Base-by-base conservation (phyloP, 2,888 invertebrate species). In the Pseudoips prasinana region DNA sequence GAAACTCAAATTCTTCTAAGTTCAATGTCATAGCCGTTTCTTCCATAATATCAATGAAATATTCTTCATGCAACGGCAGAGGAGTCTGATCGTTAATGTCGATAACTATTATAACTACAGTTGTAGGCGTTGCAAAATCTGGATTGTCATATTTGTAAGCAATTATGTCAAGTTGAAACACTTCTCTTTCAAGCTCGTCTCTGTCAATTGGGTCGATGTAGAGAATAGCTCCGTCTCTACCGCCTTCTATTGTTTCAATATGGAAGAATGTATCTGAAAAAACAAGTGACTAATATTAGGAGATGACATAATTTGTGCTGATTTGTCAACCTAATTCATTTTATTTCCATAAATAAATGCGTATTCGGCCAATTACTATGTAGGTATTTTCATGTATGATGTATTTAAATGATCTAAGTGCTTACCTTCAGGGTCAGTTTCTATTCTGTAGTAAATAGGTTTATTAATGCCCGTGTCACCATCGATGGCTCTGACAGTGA, bases 1-100 rank as follows among this genome's bases (percentile, higher is more conserved):
- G 75, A 26, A 90, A 90, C n/a, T 78, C 78, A 43, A 92, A 90
- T 1, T 82, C 64, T 7, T 83, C 58, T 39, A 91, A 85, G 41
- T 75, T 68, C 1, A 91, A 63, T 0, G 87, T 87, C 58, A 82
- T 61, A 5, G 89, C 82, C 2, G 82, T 90, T 57, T 90, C 90
- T 65, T 92, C 93, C 7, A 69, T 53, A 22, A 92, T 90, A 1
- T 50, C 39, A 3, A 90, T 68, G 3, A 28, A 36, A 38, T 85
- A 81, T 3, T 70, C 72, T 0, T 50, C 10, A 0, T 76, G 59
- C 7, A 79, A 56, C 0, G 92, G 90, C 48, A 61, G 55, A 0
- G 95, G 95, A 7, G 57, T 60, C 58, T 94, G 91, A 64, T 95
- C 93, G 64, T 95, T 94, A 14, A 92, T 78, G 45, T 90, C 90